Evolutionary conservation across 2,888 invertebrate species (phyloP), one percentile per base, ranked within the genome.

Genomic region (Tipula confusa): DNA sequence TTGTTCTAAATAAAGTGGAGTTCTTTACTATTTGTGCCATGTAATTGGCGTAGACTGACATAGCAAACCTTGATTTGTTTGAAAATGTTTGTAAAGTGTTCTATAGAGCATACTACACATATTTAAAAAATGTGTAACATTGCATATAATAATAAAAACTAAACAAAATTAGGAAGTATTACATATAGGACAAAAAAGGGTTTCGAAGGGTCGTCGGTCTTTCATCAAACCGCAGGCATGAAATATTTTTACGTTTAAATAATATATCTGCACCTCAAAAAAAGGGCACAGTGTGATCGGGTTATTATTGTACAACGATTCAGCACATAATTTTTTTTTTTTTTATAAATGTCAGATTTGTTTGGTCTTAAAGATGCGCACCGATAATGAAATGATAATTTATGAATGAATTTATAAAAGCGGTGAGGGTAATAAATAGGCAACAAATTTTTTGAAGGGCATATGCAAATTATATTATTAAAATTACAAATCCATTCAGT

Each of bases 401-500:
- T 43, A 43, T 15, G 64, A 24, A 64, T 64, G 64, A 24, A 64
- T 64, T 64, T 64, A 64, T 24, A 24, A 64, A 64, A 24, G 7
- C 64, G 24, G 24, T 24, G 24, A 24, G 64, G 64, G 24, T 11
- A 64, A 24, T 24, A 9, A 24, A 33, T 3, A 64, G 9, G 1
- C 18, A 64, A 24, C 24, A 18, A 24, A 38, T 13, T 13, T 64
- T 43, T 64, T 64, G 64, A 64, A 64, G 64, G 64, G 64, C 64
- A 64, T 64, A 64, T 64, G 64, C 64, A 64, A 64, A 64, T 64
- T 64, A 9, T 64, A 64, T 64, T 64, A 64, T 64, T 64, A 18
- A 64, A 64, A 64, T 64, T 64, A 64, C 64, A 64, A 64, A 64
- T 64, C 64, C 24, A 64, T 64, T 64, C 64, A 64, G 64, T 24